Conservation (phyloP, 2,888 invertebrate species). For the Erebia epiphron region DNA sequence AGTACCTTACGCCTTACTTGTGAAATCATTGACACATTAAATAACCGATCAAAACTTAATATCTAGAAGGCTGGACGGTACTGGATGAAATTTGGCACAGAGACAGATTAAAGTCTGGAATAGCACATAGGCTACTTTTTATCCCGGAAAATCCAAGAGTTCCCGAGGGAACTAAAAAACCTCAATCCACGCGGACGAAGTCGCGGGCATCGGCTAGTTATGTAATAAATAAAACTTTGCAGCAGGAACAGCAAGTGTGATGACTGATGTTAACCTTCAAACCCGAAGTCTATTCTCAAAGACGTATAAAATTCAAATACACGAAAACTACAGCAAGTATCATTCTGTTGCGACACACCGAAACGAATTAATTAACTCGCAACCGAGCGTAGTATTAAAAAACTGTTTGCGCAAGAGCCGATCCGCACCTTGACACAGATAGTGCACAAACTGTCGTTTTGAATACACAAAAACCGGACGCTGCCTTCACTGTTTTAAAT, state of each 20-base stretch:
- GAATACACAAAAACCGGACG: slow-evolving; percentile 83
- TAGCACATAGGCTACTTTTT: no score
- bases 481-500: slow-evolving; percentile 66
- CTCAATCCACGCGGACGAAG: no score
- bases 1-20: no score
- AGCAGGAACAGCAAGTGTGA: slow-evolving; percentile 21
- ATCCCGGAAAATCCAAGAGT: no score
- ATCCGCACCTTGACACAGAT: slow-evolving; percentile 82
- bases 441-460: slow-evolving; percentile 79
- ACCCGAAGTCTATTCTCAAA: slow-evolving; percentile 36
- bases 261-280: slow-evolving; percentile 26
- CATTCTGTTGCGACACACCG: slow-evolving; percentile 74
- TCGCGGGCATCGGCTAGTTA: no score
- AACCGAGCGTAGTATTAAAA: slow-evolving; percentile 80
- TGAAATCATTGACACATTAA: no score
- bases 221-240: no score
- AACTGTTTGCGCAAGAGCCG: slow-evolving; percentile 79
- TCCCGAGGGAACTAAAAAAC: no score
- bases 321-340: slow-evolving; percentile 71
- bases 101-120: no score
- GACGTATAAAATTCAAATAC: slow-evolving; percentile 47
- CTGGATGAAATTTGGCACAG: no score
- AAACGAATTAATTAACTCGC: slow-evolving; percentile 82
- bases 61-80: no score
- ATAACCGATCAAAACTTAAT: not conserved